These are phyloP conservation scores for Rhynchonycteris naso DNA, from an alignment of 2,797 vertebrate genomes.

Conservation along the genomic window DNA sequence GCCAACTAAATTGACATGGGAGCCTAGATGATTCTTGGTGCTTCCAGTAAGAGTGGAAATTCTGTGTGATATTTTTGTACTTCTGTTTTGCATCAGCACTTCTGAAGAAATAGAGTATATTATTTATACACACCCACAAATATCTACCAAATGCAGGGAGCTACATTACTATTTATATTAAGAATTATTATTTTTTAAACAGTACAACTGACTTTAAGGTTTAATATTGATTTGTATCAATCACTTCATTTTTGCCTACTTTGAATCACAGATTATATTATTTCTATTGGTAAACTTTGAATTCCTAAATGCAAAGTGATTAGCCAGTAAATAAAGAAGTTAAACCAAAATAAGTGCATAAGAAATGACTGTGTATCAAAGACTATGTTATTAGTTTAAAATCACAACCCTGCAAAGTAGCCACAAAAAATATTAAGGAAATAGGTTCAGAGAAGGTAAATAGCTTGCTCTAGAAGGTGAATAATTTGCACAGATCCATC, in stretches of 20 bases:
- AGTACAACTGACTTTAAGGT: constrained; percentile 36
- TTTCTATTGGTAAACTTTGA: neutral
- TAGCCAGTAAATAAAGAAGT: neutral
- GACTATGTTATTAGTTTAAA: neutral
- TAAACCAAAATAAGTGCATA: neutral
- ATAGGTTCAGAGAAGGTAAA: neutral
- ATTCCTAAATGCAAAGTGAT: constrained; percentile 1
- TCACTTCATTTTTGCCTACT: constrained; percentile 31
- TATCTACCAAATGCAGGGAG: neutral
- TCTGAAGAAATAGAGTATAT: constrained; percentile 45
- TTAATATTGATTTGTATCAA: neutral
- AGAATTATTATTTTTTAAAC: neutral
- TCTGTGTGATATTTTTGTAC: constrained; percentile 39
- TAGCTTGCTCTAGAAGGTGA: neutral
- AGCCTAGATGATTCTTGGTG: neutral
- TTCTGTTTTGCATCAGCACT: constrained; percentile 48
- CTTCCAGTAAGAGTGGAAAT: constrained; percentile 40
- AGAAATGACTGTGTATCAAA: constrained; percentile 3
- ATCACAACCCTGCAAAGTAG: neutral
- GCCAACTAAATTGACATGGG: neutral
- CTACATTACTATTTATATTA: neutral
- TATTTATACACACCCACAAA: constrained; percentile 26
- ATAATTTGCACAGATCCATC: neutral
- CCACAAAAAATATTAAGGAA: neutral
- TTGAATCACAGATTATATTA: neutral